phyloP scores from a whole-genome alignment of 1,140 invertebrate species.

The Phymastichus coffea region DNA sequence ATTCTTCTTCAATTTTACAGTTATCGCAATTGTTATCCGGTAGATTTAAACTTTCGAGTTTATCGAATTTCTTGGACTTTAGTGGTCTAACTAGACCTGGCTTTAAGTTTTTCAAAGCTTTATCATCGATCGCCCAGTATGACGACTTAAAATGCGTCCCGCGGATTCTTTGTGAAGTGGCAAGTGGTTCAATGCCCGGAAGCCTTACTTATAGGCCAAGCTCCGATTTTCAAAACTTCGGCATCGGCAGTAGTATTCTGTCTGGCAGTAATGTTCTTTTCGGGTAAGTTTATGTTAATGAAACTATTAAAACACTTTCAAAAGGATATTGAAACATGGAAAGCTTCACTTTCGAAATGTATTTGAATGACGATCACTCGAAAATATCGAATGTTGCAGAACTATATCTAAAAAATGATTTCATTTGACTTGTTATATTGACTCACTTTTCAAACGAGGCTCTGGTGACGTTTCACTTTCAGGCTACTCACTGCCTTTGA shows the following conservation, averaged over 20 bases:
- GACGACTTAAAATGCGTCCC: slow-evolving; percentile 78
- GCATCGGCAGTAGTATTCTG: too few species aligned
- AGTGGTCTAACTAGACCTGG: slow-evolving; percentile 15
- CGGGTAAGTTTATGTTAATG: slow-evolving; percentile 18
- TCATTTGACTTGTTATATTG: too few species aligned
- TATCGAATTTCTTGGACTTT: slow-evolving; percentile 17
- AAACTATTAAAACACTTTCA: too few species aligned
- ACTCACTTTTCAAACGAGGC: too few species aligned
- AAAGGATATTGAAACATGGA: too few species aligned
- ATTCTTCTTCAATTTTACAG: slow-evolving; percentile 1
- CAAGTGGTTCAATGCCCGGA: slow-evolving; percentile 63
- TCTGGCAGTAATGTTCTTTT: slow-evolving; percentile 9
- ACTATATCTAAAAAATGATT: too few species aligned
- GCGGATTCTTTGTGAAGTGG: slow-evolving; percentile 73
- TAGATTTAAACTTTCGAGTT: background rate
- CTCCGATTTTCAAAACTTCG: slow-evolving; percentile 24
- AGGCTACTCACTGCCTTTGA: slow-evolving; percentile 57
- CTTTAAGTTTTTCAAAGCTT: slow-evolving; percentile 56
- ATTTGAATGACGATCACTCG: too few species aligned
- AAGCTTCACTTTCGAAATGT: too few species aligned
- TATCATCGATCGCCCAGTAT: slow-evolving; percentile 71
- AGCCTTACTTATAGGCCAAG: slow-evolving; percentile 14
- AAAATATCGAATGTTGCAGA: too few species aligned
- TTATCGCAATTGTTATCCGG: background rate
- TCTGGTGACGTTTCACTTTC: slow-evolving; percentile 37